phyloP scores from a whole-genome alignment of 1,140 invertebrate genomes.

The Diabrotica undecimpunctata region DNA sequence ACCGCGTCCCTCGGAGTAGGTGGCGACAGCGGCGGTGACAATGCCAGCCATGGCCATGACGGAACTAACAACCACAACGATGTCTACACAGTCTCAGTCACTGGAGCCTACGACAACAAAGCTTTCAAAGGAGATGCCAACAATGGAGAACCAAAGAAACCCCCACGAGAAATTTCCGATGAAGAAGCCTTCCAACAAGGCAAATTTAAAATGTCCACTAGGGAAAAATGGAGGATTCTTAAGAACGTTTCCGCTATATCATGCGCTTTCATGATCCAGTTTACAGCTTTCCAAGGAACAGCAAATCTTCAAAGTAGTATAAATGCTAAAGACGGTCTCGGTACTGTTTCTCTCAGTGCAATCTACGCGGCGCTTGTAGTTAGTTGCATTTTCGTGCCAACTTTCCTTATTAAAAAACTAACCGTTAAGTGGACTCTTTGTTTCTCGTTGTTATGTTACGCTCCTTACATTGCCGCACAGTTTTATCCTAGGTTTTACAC shows the following conservation, averaged over 20 bases:
- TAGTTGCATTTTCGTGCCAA: constrained; percentile 90
- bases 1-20: constrained; percentile 41
- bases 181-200: constrained; percentile 63
- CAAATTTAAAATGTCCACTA: constrained; percentile 71
- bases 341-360: constrained; percentile 78
- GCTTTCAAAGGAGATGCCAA: constrained; percentile 58
- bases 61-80: constrained; percentile 31
- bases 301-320: constrained; percentile 87
- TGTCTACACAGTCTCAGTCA: constrained; percentile 54
- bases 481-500: constrained; percentile 88
- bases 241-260: constrained; percentile 85
- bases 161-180: constrained; percentile 57
- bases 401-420: constrained; percentile 80
- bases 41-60: constrained; percentile 25
- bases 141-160: constrained; percentile 54
- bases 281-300: constrained; percentile 84
- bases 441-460: constrained; percentile 86
- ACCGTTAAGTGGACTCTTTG: constrained; percentile 95
- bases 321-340: constrained; percentile 77
- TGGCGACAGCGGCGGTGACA: constrained; percentile 30
- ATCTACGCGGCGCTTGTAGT: constrained; percentile 86
- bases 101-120: constrained; percentile 63
- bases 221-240: constrained; percentile 81
- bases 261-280: constrained; percentile 86
- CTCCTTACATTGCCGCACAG: constrained; percentile 89